Evolutionary conservation across 1,140 invertebrate genomes (phyloP).

Genomic region (Aphis craccivora): DNA sequence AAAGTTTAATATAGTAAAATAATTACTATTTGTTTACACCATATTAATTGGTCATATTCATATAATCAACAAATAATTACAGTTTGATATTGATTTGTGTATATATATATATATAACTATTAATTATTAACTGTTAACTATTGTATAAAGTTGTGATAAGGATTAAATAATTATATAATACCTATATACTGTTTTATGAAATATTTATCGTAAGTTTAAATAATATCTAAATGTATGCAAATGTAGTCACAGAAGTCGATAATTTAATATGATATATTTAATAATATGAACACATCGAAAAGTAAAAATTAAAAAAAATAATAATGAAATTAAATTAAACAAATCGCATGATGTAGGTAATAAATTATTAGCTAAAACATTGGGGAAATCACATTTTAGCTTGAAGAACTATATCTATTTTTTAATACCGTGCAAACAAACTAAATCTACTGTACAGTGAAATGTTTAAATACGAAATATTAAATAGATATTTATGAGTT

Average conservation of each 20-base stretch:
- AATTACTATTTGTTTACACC: background rate
- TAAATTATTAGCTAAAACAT: background rate
- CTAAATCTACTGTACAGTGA: background rate
- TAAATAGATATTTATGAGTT: slow-evolving; percentile 4
- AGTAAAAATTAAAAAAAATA: background rate
- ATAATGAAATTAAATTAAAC: background rate
- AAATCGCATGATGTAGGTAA: background rate
- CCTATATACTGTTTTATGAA: background rate
- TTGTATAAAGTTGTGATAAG: background rate
- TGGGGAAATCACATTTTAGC: background rate
- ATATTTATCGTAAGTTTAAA: background rate
- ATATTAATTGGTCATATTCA: background rate
- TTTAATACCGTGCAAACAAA: background rate
- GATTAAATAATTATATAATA: background rate
- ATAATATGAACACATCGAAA: background rate
- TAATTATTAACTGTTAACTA: no score
- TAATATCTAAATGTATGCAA: background rate
- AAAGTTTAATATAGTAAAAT: background rate
- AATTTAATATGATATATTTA: background rate
- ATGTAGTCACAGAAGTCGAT: background rate
- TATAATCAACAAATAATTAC: background rate
- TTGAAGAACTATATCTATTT: background rate
- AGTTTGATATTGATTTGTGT: background rate
- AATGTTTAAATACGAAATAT: background rate
- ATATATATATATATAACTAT: background rate